Evolutionary conservation across 2,888 invertebrate genomes (phyloP).

Genomic region (Agapetus fuscipes): DNA sequence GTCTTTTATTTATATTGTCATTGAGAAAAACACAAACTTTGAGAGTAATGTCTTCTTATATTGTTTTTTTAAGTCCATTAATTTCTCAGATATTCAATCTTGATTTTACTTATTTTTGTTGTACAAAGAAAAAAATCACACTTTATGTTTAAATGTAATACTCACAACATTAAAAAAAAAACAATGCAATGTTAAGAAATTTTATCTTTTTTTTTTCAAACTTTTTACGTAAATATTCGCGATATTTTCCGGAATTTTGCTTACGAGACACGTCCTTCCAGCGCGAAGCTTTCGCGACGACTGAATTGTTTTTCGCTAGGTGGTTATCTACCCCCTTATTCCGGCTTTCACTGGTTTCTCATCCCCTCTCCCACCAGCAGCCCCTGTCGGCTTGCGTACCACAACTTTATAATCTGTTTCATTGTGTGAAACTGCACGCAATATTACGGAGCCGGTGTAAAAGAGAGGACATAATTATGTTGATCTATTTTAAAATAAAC

Average conservation of each 20-base stretch:
- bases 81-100: too few species aligned
- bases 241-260: not conserved
- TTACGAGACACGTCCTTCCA: slow-evolving; percentile 6
- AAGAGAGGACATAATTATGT: too few species aligned
- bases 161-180: too few species aligned
- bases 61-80: too few species aligned
- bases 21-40: too few species aligned
- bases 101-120: not conserved
- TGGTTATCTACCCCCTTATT: slow-evolving; percentile 13
- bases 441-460: too few species aligned
- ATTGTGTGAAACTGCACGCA: not conserved
- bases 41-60: too few species aligned
- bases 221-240: slow-evolving; percentile 14
- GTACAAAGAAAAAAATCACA: not conserved
- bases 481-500: too few species aligned
- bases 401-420: not conserved
- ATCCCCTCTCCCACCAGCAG: not conserved
- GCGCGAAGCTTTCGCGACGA: slow-evolving; percentile 19
- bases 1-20: not conserved
- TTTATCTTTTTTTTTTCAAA: too few species aligned
- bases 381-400: too few species aligned
- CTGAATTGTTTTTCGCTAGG: slow-evolving; percentile 19
- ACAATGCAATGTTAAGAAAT: too few species aligned
- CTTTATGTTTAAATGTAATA: too few species aligned
- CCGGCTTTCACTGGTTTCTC: not conserved